Evolutionary conservation across 2,888 invertebrate genomes (phyloP).

Genomic region (Standfussiana lucernea): DNA sequence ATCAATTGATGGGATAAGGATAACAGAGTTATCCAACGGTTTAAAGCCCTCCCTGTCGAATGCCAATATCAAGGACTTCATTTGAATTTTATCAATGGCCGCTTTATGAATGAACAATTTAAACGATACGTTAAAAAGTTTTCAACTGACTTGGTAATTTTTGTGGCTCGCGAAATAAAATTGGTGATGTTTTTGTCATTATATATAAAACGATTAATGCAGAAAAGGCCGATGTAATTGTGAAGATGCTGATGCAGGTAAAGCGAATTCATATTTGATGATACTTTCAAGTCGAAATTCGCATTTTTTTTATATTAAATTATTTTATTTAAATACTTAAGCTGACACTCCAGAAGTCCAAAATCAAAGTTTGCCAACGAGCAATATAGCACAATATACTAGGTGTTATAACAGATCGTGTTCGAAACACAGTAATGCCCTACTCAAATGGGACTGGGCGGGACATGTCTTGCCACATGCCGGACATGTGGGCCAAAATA

Average conservation of each 20-base stretch:
- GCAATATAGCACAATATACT: background rate
- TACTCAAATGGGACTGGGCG: background rate
- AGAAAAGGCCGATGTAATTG: background rate
- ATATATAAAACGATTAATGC: no score
- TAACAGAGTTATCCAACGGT: conserved; percentile 50
- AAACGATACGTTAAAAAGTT: conserved; percentile 17
- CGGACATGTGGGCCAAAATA: background rate
- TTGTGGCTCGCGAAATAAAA: background rate
- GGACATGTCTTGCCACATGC: background rate
- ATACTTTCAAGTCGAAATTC: background rate
- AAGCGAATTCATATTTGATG: background rate
- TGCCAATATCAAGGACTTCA: conserved; percentile 49
- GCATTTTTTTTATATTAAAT: background rate
- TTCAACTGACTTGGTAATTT: conserved; percentile 6
- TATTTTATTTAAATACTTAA: background rate
- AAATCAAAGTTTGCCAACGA: background rate
- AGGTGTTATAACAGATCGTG: background rate
- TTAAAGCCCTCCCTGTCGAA: conserved; percentile 27
- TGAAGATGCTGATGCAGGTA: background rate
- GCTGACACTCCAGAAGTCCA: background rate
- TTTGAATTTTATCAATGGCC: conserved; percentile 57
- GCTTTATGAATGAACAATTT: conserved; percentile 48
- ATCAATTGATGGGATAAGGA: conserved; percentile 50
- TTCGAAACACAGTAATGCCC: background rate
- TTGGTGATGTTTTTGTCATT: background rate